phyloP scores from a whole-genome alignment of 2,113 vertebrate species.

The Potamarius usumacintae region DNA sequence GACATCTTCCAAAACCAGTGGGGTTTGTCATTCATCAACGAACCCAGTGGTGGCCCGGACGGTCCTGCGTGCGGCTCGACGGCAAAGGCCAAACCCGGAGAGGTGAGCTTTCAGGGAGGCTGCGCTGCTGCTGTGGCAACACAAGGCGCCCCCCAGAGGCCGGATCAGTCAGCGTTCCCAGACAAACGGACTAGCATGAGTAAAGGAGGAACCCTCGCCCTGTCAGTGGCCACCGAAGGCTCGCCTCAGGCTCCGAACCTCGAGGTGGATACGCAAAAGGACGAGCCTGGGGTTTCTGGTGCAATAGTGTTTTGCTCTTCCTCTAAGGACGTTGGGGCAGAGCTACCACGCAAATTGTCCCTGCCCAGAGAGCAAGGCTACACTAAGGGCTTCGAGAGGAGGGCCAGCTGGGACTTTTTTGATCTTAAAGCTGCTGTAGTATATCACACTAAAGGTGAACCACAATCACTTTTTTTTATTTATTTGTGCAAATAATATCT shows the following conservation, averaged over 20 bases:
- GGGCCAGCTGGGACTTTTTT: conserved; percentile 86
- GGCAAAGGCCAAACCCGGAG: conserved; percentile 75
- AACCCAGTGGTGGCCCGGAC: conserved; percentile 88
- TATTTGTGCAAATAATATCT: neutral
- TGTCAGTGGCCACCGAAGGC: conserved; percentile 67
- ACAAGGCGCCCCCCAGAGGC: conserved; percentile 72
- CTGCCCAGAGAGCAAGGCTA: conserved; percentile 84
- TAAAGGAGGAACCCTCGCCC: conserved; percentile 62
- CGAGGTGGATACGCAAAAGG: conserved; percentile 73
- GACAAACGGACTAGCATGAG: conserved; percentile 86
- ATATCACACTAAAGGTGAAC: conserved; percentile 92
- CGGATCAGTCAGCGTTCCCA: conserved; percentile 78
- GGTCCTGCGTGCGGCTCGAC: conserved; percentile 67
- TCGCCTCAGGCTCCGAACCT: conserved; percentile 70
- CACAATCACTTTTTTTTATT: neutral
- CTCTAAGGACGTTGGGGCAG: conserved; percentile 82
- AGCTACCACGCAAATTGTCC: conserved; percentile 79
- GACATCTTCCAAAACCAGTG: conserved; percentile 99
- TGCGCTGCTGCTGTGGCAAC: conserved; percentile 65
- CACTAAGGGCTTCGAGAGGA: conserved; percentile 83
- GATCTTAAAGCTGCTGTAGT: conserved; percentile 89
- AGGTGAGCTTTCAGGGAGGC: conserved; percentile 85
- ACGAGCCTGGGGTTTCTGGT: conserved; percentile 78
- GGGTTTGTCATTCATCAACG: conserved; percentile 99
- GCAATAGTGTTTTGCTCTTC: conserved; percentile 86